These are phyloP conservation scores for Drosophila kanekoi DNA, from an alignment of 2,888 invertebrate species.

Conservation along the genomic window DNA sequence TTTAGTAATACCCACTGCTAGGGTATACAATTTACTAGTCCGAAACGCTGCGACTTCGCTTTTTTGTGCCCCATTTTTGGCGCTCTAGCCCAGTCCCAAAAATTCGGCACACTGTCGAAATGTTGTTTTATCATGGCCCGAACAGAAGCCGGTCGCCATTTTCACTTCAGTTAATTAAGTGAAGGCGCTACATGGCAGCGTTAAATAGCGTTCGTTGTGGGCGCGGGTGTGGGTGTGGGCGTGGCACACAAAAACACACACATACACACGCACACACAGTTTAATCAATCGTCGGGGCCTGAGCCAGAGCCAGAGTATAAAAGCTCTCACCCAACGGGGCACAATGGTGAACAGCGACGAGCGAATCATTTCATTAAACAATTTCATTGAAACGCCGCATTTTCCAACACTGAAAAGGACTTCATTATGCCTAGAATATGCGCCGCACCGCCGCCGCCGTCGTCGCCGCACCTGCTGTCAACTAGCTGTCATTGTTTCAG, in stretches of 20 bases:
- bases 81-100: not conserved
- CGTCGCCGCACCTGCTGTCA: constrained; percentile 54
- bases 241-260: constrained; percentile 10
- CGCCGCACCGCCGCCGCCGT: no score
- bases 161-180: constrained; percentile 80
- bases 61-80: not conserved
- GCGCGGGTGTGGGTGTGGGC: constrained; percentile 10
- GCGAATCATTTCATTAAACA: constrained; percentile 77
- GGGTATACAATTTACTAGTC: constrained; percentile 24
- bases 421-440: constrained; percentile 62
- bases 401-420: constrained; percentile 72
- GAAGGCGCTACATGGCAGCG: constrained; percentile 56
- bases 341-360: constrained; percentile 34
- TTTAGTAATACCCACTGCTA: not conserved
- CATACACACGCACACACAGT: constrained; percentile 4
- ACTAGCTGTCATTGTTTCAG: constrained; percentile 75
- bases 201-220: constrained; percentile 13
- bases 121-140: constrained; percentile 68
- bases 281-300: constrained; percentile 67
- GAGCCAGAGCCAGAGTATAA: constrained; percentile 35
- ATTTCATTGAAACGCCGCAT: constrained; percentile 74
- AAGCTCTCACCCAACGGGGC: constrained; percentile 31
- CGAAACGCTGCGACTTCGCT: no score
- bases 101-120: constrained; percentile 39
- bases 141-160: constrained; percentile 69